Conservation (phyloP, 2,888 invertebrate species). For the Acrobasis consociella region DNA sequence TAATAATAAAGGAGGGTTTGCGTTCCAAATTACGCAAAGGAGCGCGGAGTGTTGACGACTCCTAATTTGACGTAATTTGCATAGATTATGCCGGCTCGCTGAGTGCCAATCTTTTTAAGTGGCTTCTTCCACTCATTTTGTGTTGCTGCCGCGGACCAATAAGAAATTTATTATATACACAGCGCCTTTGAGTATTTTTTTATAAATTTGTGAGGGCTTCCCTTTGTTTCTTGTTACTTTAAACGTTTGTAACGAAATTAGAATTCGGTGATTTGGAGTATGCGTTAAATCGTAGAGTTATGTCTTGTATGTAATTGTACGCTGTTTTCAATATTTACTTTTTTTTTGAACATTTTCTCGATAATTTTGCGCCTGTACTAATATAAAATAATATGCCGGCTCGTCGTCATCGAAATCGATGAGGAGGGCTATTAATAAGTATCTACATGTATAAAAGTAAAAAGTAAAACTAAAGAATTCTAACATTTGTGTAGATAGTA, state of each 20-base stretch:
- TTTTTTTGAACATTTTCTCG: too few relatives aligned
- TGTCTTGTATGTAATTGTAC: too few relatives aligned
- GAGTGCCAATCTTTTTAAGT: constrained; percentile 83
- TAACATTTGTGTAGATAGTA: neutral
- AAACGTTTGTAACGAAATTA: constrained; percentile 8
- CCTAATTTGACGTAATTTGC: constrained; percentile 82
- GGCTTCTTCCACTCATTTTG: constrained; percentile 79
- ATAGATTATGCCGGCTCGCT: constrained; percentile 82
- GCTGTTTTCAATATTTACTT: too few relatives aligned
- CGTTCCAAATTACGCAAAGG: constrained; percentile 73
- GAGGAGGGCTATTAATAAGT: too few relatives aligned
- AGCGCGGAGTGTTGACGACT: constrained; percentile 78
- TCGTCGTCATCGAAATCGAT: too few relatives aligned
- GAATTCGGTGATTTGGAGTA: neutral
- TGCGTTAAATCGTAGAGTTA: too few relatives aligned
- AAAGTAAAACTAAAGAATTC: too few relatives aligned
- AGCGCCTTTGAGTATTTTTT: constrained; percentile 56
- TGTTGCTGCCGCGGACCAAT: constrained; percentile 69
- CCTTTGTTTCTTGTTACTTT: constrained; percentile 41
- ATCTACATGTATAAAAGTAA: neutral
- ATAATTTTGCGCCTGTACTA: too few relatives aligned
- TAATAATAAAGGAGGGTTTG: constrained; percentile 82
- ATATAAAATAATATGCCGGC: too few relatives aligned
- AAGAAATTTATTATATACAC: constrained; percentile 73
- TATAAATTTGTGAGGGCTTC: constrained; percentile 49